These are phyloP conservation scores for Caenorhabditis virilis DNA, from an alignment of 2,888 invertebrate species.

Conservation along the genomic window DNA sequence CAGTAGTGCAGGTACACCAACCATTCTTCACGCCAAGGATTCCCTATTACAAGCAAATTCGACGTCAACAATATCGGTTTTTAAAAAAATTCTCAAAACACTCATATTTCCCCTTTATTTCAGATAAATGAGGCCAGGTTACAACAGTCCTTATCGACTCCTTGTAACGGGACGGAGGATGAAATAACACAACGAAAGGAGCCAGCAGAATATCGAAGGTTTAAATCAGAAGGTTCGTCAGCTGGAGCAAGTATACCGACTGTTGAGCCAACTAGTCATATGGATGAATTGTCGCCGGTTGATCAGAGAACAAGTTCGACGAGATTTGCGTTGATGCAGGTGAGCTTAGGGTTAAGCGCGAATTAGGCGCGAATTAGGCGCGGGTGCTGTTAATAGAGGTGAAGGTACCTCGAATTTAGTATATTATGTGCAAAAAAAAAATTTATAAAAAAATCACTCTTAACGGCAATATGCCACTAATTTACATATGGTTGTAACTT, in stretches of 20 bases:
- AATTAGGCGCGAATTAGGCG: too few species aligned
- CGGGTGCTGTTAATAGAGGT: too few species aligned
- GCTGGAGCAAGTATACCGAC: slow-evolving; percentile 43
- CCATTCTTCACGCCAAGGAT: slow-evolving; percentile 4
- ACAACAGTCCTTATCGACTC: slow-evolving; percentile 64
- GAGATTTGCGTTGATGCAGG: slow-evolving; percentile 26
- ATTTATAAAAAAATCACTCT: too few species aligned
- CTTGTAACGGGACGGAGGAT: slow-evolving; percentile 54
- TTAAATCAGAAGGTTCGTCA: slow-evolving; percentile 58
- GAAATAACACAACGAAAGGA: slow-evolving; percentile 50
- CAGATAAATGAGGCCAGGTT: slow-evolving; percentile 40
- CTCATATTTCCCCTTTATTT: neutral
- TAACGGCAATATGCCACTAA: too few species aligned
- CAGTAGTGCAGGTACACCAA: slow-evolving; percentile 14
- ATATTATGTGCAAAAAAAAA: too few species aligned
- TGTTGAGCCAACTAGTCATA: slow-evolving; percentile 33
- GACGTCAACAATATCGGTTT: slow-evolving; percentile 7
- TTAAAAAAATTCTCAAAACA: neutral
- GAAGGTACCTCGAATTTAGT: neutral
- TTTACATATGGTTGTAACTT: too few species aligned
- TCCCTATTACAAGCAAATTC: too few species aligned
- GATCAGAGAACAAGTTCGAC: slow-evolving; percentile 45
- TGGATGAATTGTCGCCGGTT: slow-evolving; percentile 61
- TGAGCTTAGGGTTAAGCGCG: too few species aligned
- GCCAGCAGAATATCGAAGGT: slow-evolving; percentile 64